Conservation (phyloP, 1,140 invertebrate species). For the Macrosteles quadrilineatus region DNA sequence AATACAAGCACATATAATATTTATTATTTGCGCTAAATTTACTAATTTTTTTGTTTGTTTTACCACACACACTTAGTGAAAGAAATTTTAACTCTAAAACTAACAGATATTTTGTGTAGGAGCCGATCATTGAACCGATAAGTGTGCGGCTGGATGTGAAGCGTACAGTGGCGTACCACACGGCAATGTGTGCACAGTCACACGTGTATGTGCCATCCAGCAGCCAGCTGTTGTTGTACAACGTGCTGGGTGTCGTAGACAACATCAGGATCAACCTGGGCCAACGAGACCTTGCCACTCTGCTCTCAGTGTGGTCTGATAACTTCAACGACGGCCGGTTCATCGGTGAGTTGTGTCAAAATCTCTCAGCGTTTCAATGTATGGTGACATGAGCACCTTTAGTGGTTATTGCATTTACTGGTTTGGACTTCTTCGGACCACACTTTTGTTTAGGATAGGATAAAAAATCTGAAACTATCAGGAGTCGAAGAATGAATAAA, state of each 20-base stretch:
- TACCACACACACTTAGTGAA: no score
- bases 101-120: conserved; percentile 58
- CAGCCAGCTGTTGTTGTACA: conserved; percentile 56
- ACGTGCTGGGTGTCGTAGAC: conserved; percentile 68
- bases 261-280: conserved; percentile 67
- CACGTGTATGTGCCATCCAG: conserved; percentile 34
- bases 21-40: no score
- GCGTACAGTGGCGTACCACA: conserved; percentile 57
- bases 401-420: no score
- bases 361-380: no score
- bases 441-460: no score
- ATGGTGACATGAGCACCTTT: no score
- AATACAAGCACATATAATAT: no score
- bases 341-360: conserved; percentile 46
- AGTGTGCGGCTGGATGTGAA: conserved; percentile 73
- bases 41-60: no score
- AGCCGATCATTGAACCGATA: conserved; percentile 75
- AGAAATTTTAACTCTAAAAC: no score
- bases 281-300: conserved; percentile 68
- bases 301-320: conserved; percentile 69
- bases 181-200: conserved; percentile 30
- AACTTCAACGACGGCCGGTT: conserved; percentile 58
- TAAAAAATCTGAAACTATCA: no score
- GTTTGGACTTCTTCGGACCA: no score
- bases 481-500: no score